Percentiles rank a stretch among this genome's conserved stretches.
phyloP scores from a whole-genome alignment of 1,140 invertebrate species.

The Drosophila lowei region DNA sequence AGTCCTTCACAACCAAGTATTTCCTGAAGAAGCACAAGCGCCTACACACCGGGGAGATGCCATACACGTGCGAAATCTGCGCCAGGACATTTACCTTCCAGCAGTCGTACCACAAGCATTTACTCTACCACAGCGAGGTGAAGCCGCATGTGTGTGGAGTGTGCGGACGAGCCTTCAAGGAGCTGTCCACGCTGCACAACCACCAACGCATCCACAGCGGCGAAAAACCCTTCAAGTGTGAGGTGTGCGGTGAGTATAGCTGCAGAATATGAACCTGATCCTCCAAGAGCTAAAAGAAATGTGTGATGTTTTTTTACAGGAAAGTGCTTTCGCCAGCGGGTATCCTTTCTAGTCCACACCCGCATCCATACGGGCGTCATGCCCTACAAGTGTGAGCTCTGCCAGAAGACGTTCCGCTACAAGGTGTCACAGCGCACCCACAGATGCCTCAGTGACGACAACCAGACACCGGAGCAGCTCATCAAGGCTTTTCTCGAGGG shows the following conservation, averaged over 20 bases:
- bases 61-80: slow-evolving; percentile 92
- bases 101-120: slow-evolving; percentile 95
- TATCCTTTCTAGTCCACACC: slow-evolving; percentile 93
- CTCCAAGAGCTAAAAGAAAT: not conserved
- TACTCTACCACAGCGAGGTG: slow-evolving; percentile 92
- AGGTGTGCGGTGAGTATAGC: slow-evolving; percentile 90
- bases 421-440: slow-evolving; percentile 93
- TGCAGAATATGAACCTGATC: not conserved
- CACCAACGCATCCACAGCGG: slow-evolving; percentile 93
- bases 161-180: slow-evolving; percentile 93
- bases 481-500: slow-evolving; percentile 72
- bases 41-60: slow-evolving; percentile 93
- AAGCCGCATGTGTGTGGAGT: slow-evolving; percentile 91
- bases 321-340: slow-evolving; percentile 93
- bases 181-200: slow-evolving; percentile 94
- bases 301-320: slow-evolving; percentile 85
- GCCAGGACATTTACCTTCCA: slow-evolving; percentile 95
- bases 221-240: slow-evolving; percentile 95
- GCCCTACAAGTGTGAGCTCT: slow-evolving; percentile 90
- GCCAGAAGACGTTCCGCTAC: slow-evolving; percentile 92
- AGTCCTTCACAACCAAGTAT: slow-evolving; percentile 94
- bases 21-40: slow-evolving; percentile 95
- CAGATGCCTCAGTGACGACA: slow-evolving; percentile 85
- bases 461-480: slow-evolving; percentile 66
- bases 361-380: slow-evolving; percentile 89